Base-by-base conservation (phyloP, 2,113 vertebrate species). In the Sander vitreus region DNA sequence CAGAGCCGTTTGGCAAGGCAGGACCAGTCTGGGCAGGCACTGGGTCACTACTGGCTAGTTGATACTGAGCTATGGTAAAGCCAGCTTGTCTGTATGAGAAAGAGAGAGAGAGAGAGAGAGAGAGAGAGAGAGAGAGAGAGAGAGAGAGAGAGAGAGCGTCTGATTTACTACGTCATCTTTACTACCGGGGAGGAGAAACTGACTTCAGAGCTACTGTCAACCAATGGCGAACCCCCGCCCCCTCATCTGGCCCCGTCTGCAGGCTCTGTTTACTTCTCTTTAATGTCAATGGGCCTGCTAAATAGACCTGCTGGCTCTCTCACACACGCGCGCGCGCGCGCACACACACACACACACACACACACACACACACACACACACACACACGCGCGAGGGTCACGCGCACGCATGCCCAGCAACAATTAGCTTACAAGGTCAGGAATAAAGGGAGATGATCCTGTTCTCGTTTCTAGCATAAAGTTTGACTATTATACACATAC, bases 271-370 rank as follows among this genome's bases (percentile, higher is more conserved):
- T 81, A 76, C 88, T 76, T 79, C 76, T 81, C 83, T 85, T 88
- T 85, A 85, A 88, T 80, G 83, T 84, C 87, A 88, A 76, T 85
- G 82, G 77, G 69, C 75, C 86, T 64, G 70, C 81, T 86, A 83
- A 89, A 76, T 73, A 88, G 83, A 78, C 77, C 74, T 57, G 47
- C 73, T 39, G 64, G 50, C 79, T 39, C 68, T 25, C 64, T 19
- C 47, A 6, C 66, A 33, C 62, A 12, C 30, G 4, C 63, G 10
- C 25, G 25, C 51, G 39, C 62, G 39, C 39, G 1, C 57, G 74
- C 62, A 10, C 36, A 19, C 21, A 25, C 25, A 2, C 7, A 39
- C 72, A 25, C 43, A n/a, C 62, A 15, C 15, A 14, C 43, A 2
- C 57, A 77, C 62, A 10, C 36, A 19, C 21, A 25, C 25, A 2